These are phyloP conservation scores for Tanytarsus gracilentus DNA, from an alignment of 2,888 invertebrate genomes.

Conservation along the genomic window DNA sequence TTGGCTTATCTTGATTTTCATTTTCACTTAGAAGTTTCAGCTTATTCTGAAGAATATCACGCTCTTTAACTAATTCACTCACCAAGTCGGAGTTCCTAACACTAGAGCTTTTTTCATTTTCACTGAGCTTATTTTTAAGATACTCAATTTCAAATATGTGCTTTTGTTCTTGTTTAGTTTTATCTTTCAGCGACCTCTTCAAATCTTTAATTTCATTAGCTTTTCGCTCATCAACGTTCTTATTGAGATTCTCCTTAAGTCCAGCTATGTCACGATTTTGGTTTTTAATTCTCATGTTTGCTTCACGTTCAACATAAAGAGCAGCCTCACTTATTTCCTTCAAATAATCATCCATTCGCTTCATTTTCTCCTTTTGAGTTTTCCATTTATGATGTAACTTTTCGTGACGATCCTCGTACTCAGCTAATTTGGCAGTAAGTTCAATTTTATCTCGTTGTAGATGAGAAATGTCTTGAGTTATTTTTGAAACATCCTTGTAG, in stretches of 20 bases:
- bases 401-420: background rate
- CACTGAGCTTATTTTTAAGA: constrained; percentile 4
- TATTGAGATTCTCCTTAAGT: constrained; percentile 5
- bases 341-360: constrained; percentile 58
- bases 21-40: background rate
- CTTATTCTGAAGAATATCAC: constrained; percentile 13
- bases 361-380: constrained; percentile 63
- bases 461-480: constrained; percentile 50
- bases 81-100: constrained; percentile 11
- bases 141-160: constrained; percentile 21
- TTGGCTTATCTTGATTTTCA: background rate
- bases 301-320: constrained; percentile 65
- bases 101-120: background rate
- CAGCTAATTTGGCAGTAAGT: constrained; percentile 40
- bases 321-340: constrained; percentile 65
- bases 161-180: constrained; percentile 17
- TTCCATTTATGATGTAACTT: constrained; percentile 2
- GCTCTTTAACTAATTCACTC: constrained; percentile 7
- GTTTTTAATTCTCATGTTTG: constrained; percentile 52
- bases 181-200: constrained; percentile 2
- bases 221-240: background rate
- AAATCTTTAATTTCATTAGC: constrained; percentile 1
- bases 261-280: constrained; percentile 7
- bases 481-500: constrained; percentile 48
- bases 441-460: constrained; percentile 52